phyloP scores from a whole-genome alignment of 2,797 vertebrate species.

The Chromis chromis region DNA sequence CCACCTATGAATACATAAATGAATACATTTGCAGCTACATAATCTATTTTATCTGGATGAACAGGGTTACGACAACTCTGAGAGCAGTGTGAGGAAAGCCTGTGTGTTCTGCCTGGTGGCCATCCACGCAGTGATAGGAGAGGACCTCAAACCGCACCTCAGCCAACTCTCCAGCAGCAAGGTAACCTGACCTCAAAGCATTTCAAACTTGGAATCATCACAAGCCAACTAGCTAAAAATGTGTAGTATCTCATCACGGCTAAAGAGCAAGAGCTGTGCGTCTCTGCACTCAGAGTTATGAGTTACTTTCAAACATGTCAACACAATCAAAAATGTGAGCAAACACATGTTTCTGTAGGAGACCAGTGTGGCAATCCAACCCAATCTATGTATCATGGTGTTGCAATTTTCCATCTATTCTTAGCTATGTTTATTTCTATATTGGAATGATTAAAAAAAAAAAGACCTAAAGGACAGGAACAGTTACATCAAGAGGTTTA shows the following conservation, averaged over 20 bases:
- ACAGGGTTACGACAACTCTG: slow-evolving; percentile 97
- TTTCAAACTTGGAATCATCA: neutral
- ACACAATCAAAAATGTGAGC: too few relatives aligned
- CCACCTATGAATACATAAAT: neutral
- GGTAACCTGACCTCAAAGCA: slow-evolving; percentile 81
- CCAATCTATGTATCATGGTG: neutral
- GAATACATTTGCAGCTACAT: slow-evolving; percentile 6
- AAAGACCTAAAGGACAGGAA: too few relatives aligned
- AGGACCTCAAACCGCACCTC: slow-evolving; percentile 97
- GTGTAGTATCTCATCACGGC: neutral
- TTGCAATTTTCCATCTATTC: neutral
- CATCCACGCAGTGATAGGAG: slow-evolving; percentile 94
- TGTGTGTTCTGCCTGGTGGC: slow-evolving; percentile 98
- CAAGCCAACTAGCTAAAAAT: neutral
- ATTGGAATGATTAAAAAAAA: too few relatives aligned
- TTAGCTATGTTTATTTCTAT: too few relatives aligned
- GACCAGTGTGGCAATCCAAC: neutral
- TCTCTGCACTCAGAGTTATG: neutral
- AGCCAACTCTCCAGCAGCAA: slow-evolving; percentile 97
- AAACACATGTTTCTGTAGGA: neutral
- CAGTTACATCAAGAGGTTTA: too few relatives aligned
- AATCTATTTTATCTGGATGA: slow-evolving; percentile 12
- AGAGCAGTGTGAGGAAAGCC: slow-evolving; percentile 98
- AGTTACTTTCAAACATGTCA: neutral
- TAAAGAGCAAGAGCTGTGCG: neutral